A percentile compares a stretch with the other conserved stretches of the same genome.
Evolutionary conservation across 2,113 vertebrate genomes (phyloP).

Genomic region (Vulpes lagopus): DNA sequence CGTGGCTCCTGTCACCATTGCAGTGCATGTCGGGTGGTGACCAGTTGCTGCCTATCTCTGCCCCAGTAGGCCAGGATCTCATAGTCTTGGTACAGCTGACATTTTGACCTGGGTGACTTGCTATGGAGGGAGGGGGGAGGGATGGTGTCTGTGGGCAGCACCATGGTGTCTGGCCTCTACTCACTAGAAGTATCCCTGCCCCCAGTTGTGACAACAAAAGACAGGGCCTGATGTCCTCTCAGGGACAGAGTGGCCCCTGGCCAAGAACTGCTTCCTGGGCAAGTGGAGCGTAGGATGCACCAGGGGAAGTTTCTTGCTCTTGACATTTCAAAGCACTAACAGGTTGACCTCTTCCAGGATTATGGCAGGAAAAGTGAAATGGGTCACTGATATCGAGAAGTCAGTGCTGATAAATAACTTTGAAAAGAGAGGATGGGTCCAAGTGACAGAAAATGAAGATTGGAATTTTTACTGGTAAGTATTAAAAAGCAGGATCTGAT

Average conservation of each 20-base stretch:
- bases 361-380: conserved; percentile 98
- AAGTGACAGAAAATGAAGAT: conserved; percentile 95
- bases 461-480: conserved; percentile 99
- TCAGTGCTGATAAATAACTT: conserved; percentile 99
- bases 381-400: conserved; percentile 99
- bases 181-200: rapidly evolving
- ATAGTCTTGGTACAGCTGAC: too few relatives aligned
- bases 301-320: rapidly evolving
- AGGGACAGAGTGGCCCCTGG: not conserved
- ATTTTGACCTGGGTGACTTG: not conserved
- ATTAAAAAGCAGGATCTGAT: rapidly evolving
- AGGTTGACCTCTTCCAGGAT: conserved; percentile 54
- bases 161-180: not conserved
- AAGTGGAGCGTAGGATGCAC: rapidly evolving
- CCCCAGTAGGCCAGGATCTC: not conserved
- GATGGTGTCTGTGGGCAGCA: not conserved
- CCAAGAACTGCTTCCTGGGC: rapidly evolving
- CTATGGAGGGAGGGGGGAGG: too few relatives aligned
- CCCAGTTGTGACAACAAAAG: not conserved
- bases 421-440: conserved; percentile 98
- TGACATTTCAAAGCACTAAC: rapidly evolving
- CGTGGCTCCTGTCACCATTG: not conserved
- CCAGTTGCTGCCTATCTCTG: not conserved
- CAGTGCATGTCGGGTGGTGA: rapidly evolving
- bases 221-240: not conserved